Evolutionary conservation across 2,888 invertebrate species (phyloP).

Genomic region (Malthinus flaveolus): DNA sequence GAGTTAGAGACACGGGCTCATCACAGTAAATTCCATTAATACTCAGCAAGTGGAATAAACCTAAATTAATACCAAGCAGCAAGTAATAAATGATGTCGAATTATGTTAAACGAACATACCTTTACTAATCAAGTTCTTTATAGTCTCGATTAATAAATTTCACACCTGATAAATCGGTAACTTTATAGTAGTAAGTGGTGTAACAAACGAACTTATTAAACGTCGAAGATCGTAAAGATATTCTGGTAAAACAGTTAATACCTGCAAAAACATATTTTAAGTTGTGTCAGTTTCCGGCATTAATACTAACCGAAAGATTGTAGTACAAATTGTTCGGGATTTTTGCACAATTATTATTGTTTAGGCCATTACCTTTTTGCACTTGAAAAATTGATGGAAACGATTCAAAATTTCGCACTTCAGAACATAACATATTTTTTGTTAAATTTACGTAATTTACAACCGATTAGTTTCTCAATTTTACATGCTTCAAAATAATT

Average conservation of each 20-base stretch:
- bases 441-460: too few species aligned
- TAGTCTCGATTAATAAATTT: constrained; percentile 56
- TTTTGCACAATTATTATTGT: constrained; percentile 40
- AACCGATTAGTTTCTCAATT: too few species aligned
- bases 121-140: constrained; percentile 60
- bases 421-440: constrained; percentile 59
- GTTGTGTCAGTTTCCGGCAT: not conserved
- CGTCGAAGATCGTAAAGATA: constrained; percentile 51
- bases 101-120: constrained; percentile 50
- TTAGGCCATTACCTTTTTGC: constrained; percentile 42
- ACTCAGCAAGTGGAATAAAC: constrained; percentile 56
- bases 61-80: constrained; percentile 41
- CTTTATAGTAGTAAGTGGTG: constrained; percentile 61
- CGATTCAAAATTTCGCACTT: constrained; percentile 59
- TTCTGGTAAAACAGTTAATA: constrained; percentile 60
- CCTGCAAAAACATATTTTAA: constrained; percentile 48
- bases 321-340: constrained; percentile 55
- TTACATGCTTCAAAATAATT: too few species aligned
- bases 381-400: constrained; percentile 51
- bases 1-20: constrained; percentile 57
- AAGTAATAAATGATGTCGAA: constrained; percentile 1
- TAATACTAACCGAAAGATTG: constrained; percentile 58
- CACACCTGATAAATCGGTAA: constrained; percentile 51
- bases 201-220: constrained; percentile 49
- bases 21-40: constrained; percentile 58